Base-by-base conservation (phyloP, 2,888 invertebrate species). In the Saturnia pavonia region DNA sequence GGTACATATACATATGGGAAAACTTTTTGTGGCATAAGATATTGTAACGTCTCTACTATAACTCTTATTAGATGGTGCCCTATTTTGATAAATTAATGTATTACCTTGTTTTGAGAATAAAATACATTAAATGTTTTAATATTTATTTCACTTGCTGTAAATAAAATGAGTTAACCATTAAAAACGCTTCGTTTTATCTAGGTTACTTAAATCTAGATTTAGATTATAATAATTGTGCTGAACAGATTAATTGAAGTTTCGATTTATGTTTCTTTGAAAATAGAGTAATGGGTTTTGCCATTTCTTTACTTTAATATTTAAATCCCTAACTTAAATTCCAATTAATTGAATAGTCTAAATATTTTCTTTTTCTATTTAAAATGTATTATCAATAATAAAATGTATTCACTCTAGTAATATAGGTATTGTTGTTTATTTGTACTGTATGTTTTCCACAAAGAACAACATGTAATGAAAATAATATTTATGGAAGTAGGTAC, bases 131-230 rank as follows among this genome's bases (percentile, higher is more conserved):
- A 22, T 14, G 57, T 57, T 16, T 40, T 63, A 27, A 63, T 16
- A 40, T 9, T 40, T 63, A 40, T 34, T 11, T 0, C 8, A 63
- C 34, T 34, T 34, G 9, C 27, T 19, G 14, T 34, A 63, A 63
- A 34, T 34, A 65, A 40, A 65, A 40, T n/a, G 7, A n/a, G n/a
- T 27, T 65, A 40, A n/a, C n/a, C 16, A n/a, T 65, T 65, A 40
- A 40, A 40, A 65, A n/a, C 2, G 14, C 19, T 40, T 40, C 40
- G 40, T 65, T 65, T 27, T 40, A 65, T 65, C 65, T 65, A 65
- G 65, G 40, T 40, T 65, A 65, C 40, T 40, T 65, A 65, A 65
- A 65, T 65, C 40, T 65, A n/a, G 22, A 2, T 34, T 63, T 63
- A 63, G 40, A 65, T n/a, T n/a, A 9, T n/a, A 40, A 65, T 27